phyloP scores from a whole-genome alignment of 2,113 vertebrate species.

The Formicarius rufipectus region DNA sequence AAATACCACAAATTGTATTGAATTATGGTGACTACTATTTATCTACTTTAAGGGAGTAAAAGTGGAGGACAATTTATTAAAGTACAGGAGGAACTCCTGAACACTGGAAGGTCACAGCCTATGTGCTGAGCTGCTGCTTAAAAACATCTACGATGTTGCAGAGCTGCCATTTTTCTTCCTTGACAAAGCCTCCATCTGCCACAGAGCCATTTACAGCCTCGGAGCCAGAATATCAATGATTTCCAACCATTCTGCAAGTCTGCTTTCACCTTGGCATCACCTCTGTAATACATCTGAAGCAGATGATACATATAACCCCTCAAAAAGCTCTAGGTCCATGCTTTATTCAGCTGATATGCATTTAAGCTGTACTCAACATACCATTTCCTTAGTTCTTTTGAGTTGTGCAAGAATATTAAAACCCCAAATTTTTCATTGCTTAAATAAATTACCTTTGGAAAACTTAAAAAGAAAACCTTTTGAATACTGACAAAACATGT shows the following conservation, averaged over 20 bases:
- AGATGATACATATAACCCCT: conserved; percentile 75
- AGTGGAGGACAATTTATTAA: conserved; percentile 80
- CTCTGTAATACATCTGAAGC: conserved; percentile 78
- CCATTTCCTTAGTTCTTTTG: conserved; percentile 55
- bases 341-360: conserved; percentile 64
- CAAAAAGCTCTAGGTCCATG: conserved; percentile 47
- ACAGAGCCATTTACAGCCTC: conserved; percentile 89
- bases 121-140: conserved; percentile 76
- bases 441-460: conserved; percentile 11
- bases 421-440: neutral
- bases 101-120: conserved; percentile 85
- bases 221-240: conserved; percentile 97
- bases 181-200: conserved; percentile 98
- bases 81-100: conserved; percentile 73
- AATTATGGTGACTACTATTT: conserved; percentile 74
- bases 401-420: conserved; percentile 5
- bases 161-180: conserved; percentile 93
- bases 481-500: neutral
- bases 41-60: conserved; percentile 75
- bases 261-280: conserved; percentile 92
- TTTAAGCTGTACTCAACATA: conserved; percentile 58
- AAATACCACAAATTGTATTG: conserved; percentile 66
- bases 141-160: conserved; percentile 79
- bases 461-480: conserved; percentile 6
- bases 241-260: conserved; percentile 83